Conservation (phyloP, 2,888 invertebrate species). For the Bombylius discolor region DNA sequence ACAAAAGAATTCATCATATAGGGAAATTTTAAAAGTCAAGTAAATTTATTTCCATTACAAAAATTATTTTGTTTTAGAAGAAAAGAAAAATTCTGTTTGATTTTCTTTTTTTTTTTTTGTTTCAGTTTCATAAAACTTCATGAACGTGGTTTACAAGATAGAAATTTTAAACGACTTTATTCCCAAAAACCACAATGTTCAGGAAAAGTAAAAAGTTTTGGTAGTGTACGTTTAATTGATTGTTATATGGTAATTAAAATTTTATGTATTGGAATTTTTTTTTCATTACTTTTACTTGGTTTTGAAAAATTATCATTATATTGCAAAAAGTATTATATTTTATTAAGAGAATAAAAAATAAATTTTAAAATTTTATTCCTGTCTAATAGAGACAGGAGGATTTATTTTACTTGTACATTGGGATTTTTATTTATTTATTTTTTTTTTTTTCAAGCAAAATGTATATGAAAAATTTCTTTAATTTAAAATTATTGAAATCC, state of each 20-base stretch:
- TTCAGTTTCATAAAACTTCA: slow-evolving; percentile 33
- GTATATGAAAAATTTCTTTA: too few species aligned
- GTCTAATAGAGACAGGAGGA: too few species aligned
- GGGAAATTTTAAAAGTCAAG: slow-evolving; percentile 32
- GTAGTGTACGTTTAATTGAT: slow-evolving; percentile 38
- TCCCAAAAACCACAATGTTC: slow-evolving; percentile 38
- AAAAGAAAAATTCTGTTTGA: background rate
- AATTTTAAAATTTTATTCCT: too few species aligned
- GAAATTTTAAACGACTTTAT: slow-evolving; percentile 37
- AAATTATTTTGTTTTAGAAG: too few species aligned
- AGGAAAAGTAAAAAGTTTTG: slow-evolving; percentile 34
- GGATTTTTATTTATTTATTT: too few species aligned
- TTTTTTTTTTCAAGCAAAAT: too few species aligned
- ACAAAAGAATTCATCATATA: slow-evolving; percentile 29
- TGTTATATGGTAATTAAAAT: slow-evolving; percentile 28
- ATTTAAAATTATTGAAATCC: too few species aligned
- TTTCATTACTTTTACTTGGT: background rate
- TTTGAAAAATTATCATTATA: too few species aligned
- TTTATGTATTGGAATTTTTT: slow-evolving; percentile 6
- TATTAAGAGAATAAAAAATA: too few species aligned
- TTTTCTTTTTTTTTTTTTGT: slow-evolving; percentile 12
- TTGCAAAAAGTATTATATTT: too few species aligned
- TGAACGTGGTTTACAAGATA: slow-evolving; percentile 38
- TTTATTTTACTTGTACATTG: too few species aligned
- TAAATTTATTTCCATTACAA: slow-evolving; percentile 12